A percentile compares a stretch with the other conserved stretches of the same genome.
Evolutionary conservation across 2,113 vertebrate species (phyloP).

Genomic region (Corythornis cristatus): DNA sequence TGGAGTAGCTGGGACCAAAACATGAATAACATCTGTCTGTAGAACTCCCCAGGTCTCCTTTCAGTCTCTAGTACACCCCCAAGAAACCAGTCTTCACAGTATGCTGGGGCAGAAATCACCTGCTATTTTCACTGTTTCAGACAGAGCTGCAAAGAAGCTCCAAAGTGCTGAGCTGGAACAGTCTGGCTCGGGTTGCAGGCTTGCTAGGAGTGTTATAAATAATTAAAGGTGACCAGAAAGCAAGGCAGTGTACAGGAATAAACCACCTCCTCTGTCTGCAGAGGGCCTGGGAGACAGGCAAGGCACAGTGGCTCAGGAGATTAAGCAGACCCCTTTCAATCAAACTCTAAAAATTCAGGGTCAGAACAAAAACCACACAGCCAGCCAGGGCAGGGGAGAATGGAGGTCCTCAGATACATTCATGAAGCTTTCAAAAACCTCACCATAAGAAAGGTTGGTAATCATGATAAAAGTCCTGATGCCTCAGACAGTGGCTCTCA

Average conservation of each 20-base stretch:
- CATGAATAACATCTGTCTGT: neutral
- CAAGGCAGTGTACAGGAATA: neutral
- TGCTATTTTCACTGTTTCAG: neutral
- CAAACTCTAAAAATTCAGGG: neutral
- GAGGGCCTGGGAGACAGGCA: neutral
- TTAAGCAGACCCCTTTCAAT: neutral
- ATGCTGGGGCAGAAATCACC: neutral
- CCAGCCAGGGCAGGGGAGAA: neutral
- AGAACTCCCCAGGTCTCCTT: neutral
- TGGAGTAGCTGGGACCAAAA: neutral
- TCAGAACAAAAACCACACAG: neutral
- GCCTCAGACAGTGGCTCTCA: slow-evolving; percentile 6
- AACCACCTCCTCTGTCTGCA: neutral
- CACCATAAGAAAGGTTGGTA: neutral
- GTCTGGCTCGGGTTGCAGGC: neutral
- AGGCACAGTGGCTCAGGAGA: slow-evolving; percentile 21
- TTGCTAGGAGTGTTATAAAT: neutral
- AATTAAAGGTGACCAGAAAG: neutral
- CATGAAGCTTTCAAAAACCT: neutral
- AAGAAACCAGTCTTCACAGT: neutral
- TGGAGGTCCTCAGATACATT: neutral
- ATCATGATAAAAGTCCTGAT: neutral
- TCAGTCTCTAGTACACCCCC: neutral
- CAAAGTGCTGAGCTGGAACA: neutral
- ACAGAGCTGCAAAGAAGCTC: neutral